Evolutionary conservation across 2,888 invertebrate species (phyloP), one percentile per base, ranked within the genome.

Genomic region (Caenorhabditis virilis): DNA sequence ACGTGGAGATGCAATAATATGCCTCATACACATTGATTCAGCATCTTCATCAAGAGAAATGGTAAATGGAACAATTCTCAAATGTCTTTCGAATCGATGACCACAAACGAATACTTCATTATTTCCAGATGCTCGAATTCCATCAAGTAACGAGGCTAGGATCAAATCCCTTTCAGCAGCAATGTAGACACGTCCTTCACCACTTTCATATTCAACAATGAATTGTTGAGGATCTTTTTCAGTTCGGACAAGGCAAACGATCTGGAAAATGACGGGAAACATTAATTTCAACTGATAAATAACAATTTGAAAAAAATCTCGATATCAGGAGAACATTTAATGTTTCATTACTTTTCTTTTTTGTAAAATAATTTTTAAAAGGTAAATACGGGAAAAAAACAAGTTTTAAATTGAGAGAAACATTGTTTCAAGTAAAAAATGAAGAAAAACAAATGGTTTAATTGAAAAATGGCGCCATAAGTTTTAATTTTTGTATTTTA

Each of bases 131-230:
- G 95, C 93, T 64, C 98, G 88, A 15, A 95, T 95, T 33, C 95
- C 95, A 85, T 99, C 98, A 76, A 99, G 85, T 45, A 99, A 85
- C 0, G 97, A 94, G 0, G 98, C 95, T 64, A 99, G 85, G 60
- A 99, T 85, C 0, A 95, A 91, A 85, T 98, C 98, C 91, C 91
- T 88, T 85, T 97, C 95, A 25, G 93, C 93, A 15, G 95, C 91
- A 49, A 90, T 89, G 84, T 95, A 98, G 23, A 89, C 90, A 49
- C 95, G 88, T 23, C 90, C 88, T 78, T 91, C 90, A 27, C 95
- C 95, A 84, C 91, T 92, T 43, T 93, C 89, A 85, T 95, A 97
- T 84, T 97, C 95, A 63, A 99, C 89, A 55, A 89, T 89, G 84
- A 99, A 95, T 78, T 91, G 88, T 84, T 98, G 97, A 0, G 94